These are phyloP conservation scores for Acanthococcus lagerstroemiae DNA, from an alignment of 2,888 invertebrate genomes.

Conservation along the genomic window DNA sequence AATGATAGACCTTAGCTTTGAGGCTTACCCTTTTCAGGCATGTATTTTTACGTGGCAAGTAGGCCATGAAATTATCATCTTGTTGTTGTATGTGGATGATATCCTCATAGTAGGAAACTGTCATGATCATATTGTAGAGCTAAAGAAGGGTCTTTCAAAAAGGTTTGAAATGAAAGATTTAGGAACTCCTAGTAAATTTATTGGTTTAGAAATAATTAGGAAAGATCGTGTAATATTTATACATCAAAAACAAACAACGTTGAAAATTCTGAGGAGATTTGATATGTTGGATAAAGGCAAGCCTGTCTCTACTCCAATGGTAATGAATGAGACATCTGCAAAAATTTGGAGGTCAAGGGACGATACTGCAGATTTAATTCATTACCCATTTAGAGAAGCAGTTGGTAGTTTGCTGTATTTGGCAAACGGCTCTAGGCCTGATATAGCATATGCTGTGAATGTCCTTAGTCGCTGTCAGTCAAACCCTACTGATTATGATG, in stretches of 20 bases:
- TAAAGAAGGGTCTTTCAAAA: neutral
- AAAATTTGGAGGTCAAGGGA: too few species aligned
- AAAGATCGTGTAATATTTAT: too few species aligned
- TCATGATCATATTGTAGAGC: neutral
- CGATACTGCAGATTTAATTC: too few species aligned
- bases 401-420: slow-evolving; percentile 7
- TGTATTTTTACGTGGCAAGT: neutral
- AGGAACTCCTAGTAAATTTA: slow-evolving; percentile 1
- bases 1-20: neutral
- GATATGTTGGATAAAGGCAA: neutral
- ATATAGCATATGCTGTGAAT: neutral
- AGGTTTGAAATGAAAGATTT: slow-evolving; percentile 12
- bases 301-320: neutral
- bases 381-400: neutral
- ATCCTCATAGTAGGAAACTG: neutral
- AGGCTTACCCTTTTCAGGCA: neutral
- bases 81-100: neutral
- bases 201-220: slow-evolving; percentile 1
- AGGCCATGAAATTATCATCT: neutral
- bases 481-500: neutral
- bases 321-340: too few species aligned
- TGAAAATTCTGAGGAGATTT: neutral
- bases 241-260: too few species aligned
- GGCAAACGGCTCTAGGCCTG: neutral
- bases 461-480: neutral